phyloP scores from a whole-genome alignment of 1,140 invertebrate genomes.

The Dreissena rostriformis region DNA sequence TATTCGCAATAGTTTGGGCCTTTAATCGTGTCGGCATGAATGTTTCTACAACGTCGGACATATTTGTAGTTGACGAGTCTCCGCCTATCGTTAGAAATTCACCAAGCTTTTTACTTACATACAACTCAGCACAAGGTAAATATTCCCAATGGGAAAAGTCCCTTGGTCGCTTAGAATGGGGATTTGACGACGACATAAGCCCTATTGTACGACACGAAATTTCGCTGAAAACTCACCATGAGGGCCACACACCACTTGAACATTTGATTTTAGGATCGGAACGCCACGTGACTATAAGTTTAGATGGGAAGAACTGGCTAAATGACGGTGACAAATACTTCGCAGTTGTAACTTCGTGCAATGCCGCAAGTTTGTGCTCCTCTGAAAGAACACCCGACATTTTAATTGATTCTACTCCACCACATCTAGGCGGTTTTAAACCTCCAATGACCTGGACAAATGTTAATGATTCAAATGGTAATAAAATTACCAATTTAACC shows the following conservation, averaged over 20 bases:
- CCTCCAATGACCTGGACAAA: conserved; percentile 4
- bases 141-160: conserved; percentile 43
- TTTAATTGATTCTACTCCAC: too few relatives aligned
- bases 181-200: conserved; percentile 4
- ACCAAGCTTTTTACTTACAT: conserved; percentile 3
- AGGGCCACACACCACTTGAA: not conserved
- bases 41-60: conserved; percentile 13
- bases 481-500: not conserved
- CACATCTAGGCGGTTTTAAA: conserved; percentile 32
- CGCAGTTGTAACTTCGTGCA: conserved; percentile 32
- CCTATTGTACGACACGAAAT: too few relatives aligned
- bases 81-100: not conserved
- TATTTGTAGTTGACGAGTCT: too few relatives aligned
- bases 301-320: not conserved
- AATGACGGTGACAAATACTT: conserved; percentile 25
- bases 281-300: too few relatives aligned
- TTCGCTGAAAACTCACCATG: not conserved
- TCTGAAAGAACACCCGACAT: not conserved
- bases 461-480: not conserved
- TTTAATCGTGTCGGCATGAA: too few relatives aligned
- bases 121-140: not conserved
- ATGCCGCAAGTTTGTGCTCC: conserved; percentile 34
- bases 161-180: not conserved
- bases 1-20: too few relatives aligned
- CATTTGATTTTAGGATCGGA: too few relatives aligned